These are phyloP conservation scores for Catostomus latipinnis DNA, from an alignment of 2,797 vertebrate genomes.

Conservation along the genomic window DNA sequence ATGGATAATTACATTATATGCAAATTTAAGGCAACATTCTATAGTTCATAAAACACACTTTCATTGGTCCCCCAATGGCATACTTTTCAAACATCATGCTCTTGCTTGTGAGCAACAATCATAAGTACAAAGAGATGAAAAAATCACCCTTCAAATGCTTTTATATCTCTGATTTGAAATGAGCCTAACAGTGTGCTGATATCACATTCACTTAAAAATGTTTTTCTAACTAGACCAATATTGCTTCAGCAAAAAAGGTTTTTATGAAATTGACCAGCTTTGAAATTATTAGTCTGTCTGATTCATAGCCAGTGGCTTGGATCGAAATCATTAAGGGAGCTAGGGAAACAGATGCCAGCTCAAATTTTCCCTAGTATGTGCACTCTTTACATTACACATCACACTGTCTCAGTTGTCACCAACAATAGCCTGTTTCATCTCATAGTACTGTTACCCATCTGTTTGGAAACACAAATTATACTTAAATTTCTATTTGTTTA, in stretches of 20 bases:
- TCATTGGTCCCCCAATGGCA: neutral
- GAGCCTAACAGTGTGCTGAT: neutral
- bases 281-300: constrained; percentile 35
- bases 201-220: neutral
- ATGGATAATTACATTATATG: constrained; percentile 1
- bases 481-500: neutral
- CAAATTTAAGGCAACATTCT: neutral
- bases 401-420: constrained; percentile 8
- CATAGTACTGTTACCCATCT: constrained; percentile 8
- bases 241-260: constrained; percentile 46
- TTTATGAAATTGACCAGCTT: constrained; percentile 45
- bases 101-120: too few species aligned
- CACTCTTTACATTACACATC: constrained; percentile 13
- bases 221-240: constrained; percentile 28
- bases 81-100: neutral
- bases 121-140: neutral
- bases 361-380: constrained; percentile 34
- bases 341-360: constrained; percentile 43
- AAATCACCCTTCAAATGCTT: neutral
- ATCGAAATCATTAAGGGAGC: constrained; percentile 50
- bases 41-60: constrained; percentile 3
- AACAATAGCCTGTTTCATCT: constrained; percentile 30
- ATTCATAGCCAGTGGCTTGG: constrained; percentile 49
- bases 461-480: constrained; percentile 15
- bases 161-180: constrained; percentile 6